A percentile compares a stretch with the other conserved stretches of the same genome.
Evolutionary conservation across 2,797 vertebrate genomes (phyloP).

Genomic region (Tapera naevia): DNA sequence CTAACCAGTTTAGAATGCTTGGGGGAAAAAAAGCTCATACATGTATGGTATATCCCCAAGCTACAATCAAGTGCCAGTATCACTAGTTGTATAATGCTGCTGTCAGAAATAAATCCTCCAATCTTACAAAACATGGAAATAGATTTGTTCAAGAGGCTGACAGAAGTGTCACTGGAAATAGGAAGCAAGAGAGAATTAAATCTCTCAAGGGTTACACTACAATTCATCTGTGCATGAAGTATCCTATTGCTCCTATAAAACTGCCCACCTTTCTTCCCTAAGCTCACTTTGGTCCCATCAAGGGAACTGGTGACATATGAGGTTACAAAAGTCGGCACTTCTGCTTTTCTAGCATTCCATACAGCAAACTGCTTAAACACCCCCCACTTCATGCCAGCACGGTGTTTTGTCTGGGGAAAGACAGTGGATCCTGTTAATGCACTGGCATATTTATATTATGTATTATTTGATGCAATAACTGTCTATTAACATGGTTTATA

Average conservation of each 20-base stretch:
- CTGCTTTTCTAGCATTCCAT: not conserved
- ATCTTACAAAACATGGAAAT: fast-evolving
- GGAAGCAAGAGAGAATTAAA: not conserved
- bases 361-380: not conserved
- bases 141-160: not conserved
- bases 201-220: not conserved
- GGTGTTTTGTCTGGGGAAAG: not conserved
- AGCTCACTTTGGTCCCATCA: not conserved
- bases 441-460: not conserved
- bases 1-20: not conserved
- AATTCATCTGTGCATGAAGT: not conserved
- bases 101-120: not conserved
- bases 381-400: not conserved
- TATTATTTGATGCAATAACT: not conserved
- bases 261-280: not conserved
- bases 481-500: not conserved
- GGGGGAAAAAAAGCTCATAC: not conserved
- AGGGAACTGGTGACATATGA: not conserved
- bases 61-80: not conserved
- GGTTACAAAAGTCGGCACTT: not conserved
- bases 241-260: not conserved
- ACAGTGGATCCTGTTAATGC: not conserved
- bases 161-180: not conserved
- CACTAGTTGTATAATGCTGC: not conserved
- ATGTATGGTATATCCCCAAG: not conserved